phyloP scores from a whole-genome alignment of 2,797 vertebrate species.

The Enteromius viviparus region DNA sequence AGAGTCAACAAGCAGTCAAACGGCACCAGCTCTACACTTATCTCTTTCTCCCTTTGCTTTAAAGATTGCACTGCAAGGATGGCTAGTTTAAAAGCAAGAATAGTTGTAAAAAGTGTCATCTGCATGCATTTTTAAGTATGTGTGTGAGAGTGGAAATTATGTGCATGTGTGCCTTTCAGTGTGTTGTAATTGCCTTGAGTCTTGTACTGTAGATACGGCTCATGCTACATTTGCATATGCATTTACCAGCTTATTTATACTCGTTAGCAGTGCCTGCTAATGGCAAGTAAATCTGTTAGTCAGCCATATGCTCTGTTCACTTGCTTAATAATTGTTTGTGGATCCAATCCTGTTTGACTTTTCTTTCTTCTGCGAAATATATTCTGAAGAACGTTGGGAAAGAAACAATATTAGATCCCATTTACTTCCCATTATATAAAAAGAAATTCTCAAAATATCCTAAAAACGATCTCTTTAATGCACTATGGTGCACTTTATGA shows the following conservation, averaged over 20 bases:
- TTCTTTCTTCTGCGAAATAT: neutral
- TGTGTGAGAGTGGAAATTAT: neutral
- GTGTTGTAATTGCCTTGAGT: conserved; percentile 22
- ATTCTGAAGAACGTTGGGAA: neutral
- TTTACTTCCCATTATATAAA: neutral
- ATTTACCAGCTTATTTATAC: conserved; percentile 32
- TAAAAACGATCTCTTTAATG: neutral
- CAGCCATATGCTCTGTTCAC: conserved; percentile 19
- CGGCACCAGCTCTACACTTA: conserved; percentile 19
- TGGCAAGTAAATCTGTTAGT: neutral
- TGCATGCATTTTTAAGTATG: conserved; percentile 3
- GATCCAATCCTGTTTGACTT: neutral
- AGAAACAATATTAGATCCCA: neutral
- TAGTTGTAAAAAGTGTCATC: neutral
- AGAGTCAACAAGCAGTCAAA: conserved; percentile 54
- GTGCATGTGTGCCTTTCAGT: conserved; percentile 10
- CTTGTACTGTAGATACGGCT: conserved; percentile 10
- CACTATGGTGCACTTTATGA: neutral
- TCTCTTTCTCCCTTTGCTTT: conserved; percentile 34
- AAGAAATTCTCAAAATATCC: neutral
- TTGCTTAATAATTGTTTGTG: conserved; percentile 10
- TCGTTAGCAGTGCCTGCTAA: conserved; percentile 8
- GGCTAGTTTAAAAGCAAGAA: conserved; percentile 1
- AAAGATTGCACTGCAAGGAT: conserved; percentile 1
- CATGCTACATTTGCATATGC: conserved; percentile 33